Evolutionary conservation across 2,888 invertebrate species (phyloP).

Genomic region (Lochmaea capreae): DNA sequence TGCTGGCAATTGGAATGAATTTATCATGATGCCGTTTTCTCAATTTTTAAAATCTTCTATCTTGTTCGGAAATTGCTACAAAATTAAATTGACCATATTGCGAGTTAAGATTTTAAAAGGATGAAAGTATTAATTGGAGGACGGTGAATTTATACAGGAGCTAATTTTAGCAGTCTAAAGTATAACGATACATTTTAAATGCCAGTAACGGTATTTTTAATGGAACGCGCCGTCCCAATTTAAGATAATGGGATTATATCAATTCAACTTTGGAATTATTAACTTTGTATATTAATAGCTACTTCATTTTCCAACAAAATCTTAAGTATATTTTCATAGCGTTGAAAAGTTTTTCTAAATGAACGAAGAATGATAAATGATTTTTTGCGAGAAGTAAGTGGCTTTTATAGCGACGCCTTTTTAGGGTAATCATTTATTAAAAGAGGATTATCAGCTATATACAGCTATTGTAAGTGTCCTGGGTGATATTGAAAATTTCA

Average conservation of each 20-base stretch:
- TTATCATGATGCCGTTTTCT: no score
- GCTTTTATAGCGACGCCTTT: not conserved
- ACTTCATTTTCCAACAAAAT: not conserved
- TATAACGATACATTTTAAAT: not conserved
- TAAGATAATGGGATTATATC: not conserved
- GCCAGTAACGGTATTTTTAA: not conserved
- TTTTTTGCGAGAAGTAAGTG: not conserved
- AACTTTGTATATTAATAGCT: constrained; percentile 6
- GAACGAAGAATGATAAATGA: not conserved
- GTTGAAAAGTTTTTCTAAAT: not conserved
- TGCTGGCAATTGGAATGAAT: no score
- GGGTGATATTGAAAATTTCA: not conserved
- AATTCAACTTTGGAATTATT: not conserved
- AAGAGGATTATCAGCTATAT: not conserved
- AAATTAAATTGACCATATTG: no score
- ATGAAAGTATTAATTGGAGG: no score
- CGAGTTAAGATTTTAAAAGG: no score
- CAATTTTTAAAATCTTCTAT: no score
- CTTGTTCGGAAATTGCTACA: no score
- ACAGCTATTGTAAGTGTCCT: not conserved
- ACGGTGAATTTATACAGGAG: no score
- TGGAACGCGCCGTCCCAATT: not conserved
- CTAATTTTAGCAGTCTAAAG: not conserved
- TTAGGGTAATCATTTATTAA: not conserved
- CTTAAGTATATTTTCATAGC: not conserved